Base-by-base conservation (phyloP, 2,797 vertebrate genomes). In the Chelmon rostratus region DNA sequence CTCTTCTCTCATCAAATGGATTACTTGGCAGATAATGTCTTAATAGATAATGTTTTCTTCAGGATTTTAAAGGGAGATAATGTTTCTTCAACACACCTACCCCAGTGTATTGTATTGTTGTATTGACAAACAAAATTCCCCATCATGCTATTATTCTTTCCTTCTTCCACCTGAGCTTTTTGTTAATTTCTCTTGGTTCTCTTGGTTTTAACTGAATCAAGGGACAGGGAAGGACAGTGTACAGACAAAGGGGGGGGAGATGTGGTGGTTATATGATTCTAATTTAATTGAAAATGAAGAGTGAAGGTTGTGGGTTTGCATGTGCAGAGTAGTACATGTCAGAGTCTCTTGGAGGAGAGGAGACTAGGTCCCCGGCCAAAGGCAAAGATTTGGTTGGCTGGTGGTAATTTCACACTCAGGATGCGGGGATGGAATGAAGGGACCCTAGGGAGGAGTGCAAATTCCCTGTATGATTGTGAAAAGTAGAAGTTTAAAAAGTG, bases 341-440 rank as follows among this genome's bases (percentile, higher is more conserved):
- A 49, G 37, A 52, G 25, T 44, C 46, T 71, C 53, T 81, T 50
- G 8, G 67, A 0, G 8, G 37, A 35, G 40, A 46, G 53, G 35
- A 8, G 53, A 72, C 28, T 7, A 35, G 8, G 28, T 57, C 65
- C 62, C 15, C 12, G 1, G 53, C 61, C 59, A 46, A 61, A 64
- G 47, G 58, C 59, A 59, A 46, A 80, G 72, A 78, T 78, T 68
- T 79, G 64, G 70, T 64, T 73, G 76, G 28, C 63, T 85, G 61
- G 57, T 70, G 49, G 54, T 76, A 67, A 79, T 77, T 88, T 88
- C 73, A 87, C 78, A 84, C 63, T 73, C 57, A 21, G 46, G 61
- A 67, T 80, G 53, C 52, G 50, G 23, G 77, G 58, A 59, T 37
- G 52, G 54, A 81, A 54, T 58, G 46, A 72, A 74, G 50, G 80